A percentile compares a stretch with the other conserved stretches of the same genome.
Conservation (phyloP, 2,888 invertebrate genomes). For the Hirtodrosophila duncani region DNA sequence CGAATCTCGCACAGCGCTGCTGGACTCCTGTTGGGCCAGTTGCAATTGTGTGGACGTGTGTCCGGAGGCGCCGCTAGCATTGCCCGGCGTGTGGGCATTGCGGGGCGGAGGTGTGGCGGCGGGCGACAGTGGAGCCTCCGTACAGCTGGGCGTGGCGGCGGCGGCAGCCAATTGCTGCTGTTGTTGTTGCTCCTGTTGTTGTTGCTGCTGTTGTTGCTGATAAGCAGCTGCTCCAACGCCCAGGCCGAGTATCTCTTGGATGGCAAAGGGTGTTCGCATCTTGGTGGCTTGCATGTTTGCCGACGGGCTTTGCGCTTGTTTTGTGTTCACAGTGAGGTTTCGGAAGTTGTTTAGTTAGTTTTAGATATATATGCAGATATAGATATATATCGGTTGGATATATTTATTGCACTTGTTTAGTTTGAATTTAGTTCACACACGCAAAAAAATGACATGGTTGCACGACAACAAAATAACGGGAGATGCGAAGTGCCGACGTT, state of each 20-base stretch:
- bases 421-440: conserved; percentile 23
- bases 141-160: conserved; percentile 65
- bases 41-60: conserved; percentile 3
- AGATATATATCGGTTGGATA: too few species aligned
- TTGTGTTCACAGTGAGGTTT: not conserved
- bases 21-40: not conserved
- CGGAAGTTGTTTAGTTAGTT: not conserved
- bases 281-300: conserved; percentile 77
- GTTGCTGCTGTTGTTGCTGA: conserved; percentile 60
- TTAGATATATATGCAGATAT: too few species aligned
- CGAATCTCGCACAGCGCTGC: conserved; percentile 46
- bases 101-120: conserved; percentile 57
- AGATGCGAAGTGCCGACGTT: too few species aligned
- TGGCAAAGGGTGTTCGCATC: conserved; percentile 78
- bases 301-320: conserved; percentile 14
- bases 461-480: too few species aligned
- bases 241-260: conserved; percentile 77
- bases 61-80: conserved; percentile 6
- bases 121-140: conserved; percentile 60
- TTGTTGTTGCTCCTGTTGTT: conserved; percentile 45
- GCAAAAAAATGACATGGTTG: too few species aligned
- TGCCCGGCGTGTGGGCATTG: conserved; percentile 47
- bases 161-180: conserved; percentile 43
- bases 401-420: conserved; percentile 44
- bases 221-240: conserved; percentile 74